Percentiles rank a stretch among this genome's conserved stretches.
These are phyloP conservation scores for Solenodon paradoxus DNA, from an alignment of 2,113 vertebrate genomes.

Conservation along the genomic window DNA sequence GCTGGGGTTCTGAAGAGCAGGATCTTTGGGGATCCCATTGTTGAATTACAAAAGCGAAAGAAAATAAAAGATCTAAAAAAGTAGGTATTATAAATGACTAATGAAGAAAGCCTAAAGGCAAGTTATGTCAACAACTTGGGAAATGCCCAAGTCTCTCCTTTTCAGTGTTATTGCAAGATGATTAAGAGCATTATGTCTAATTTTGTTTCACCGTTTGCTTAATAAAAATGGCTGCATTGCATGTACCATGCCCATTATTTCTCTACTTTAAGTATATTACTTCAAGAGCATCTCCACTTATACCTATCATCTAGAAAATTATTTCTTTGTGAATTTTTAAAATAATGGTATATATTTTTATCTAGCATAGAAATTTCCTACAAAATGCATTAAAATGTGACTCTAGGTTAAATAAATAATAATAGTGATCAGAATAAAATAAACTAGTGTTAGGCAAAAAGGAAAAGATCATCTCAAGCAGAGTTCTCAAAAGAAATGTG, in stretches of 20 bases:
- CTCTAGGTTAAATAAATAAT: slow-evolving; percentile 35
- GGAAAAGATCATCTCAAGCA: background rate
- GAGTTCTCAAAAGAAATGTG: background rate
- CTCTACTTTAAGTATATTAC: background rate
- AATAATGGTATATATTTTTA: background rate
- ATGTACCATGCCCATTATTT: background rate
- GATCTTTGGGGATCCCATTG: background rate
- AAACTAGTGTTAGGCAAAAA: background rate
- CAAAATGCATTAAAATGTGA: slow-evolving; percentile 40
- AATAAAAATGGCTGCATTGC: slow-evolving; percentile 4
- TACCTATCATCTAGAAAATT: background rate
- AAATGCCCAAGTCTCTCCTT: background rate
- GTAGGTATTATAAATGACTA: slow-evolving; percentile 35
- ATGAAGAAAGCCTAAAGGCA: slow-evolving; percentile 17
- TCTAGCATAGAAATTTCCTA: background rate
- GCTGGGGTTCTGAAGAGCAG: slow-evolving; percentile 40
- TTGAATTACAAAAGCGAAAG: background rate
- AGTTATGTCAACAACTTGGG: background rate
- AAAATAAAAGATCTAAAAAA: slow-evolving; percentile 52
- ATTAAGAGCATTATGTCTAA: slow-evolving; percentile 11
- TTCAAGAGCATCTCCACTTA: slow-evolving; percentile 27
- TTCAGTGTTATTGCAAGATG: background rate
- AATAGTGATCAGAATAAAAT: slow-evolving; percentile 10
- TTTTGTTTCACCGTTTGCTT: slow-evolving; percentile 41
- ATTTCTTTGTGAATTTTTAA: background rate